Percentiles rank a stretch among this genome's conserved stretches.
These are phyloP conservation scores for Cylloceria caligata DNA, from an alignment of 2,888 invertebrate genomes.

Conservation along the genomic window DNA sequence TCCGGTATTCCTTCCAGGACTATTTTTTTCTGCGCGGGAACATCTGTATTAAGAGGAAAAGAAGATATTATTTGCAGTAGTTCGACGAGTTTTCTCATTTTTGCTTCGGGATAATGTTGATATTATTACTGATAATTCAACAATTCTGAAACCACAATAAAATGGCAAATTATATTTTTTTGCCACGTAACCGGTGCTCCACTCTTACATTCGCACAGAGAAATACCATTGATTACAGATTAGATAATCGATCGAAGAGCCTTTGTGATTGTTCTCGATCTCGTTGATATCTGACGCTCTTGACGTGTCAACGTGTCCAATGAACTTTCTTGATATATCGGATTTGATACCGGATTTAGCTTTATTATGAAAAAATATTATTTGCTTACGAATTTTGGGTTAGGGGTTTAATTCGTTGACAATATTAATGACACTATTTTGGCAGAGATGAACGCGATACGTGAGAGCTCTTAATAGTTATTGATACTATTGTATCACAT, in stretches of 20 bases:
- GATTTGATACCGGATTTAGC: not conserved
- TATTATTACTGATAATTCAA: slow-evolving; percentile 14
- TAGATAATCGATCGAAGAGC: slow-evolving; percentile 1
- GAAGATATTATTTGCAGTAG: not conserved
- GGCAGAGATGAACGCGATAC: too few relatives aligned
- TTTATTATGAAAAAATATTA: slow-evolving; percentile 1
- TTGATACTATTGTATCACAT: too few relatives aligned
- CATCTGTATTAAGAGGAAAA: slow-evolving; percentile 12
- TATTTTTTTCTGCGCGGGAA: too few relatives aligned
- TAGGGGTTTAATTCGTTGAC: not conserved
- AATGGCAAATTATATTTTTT: not conserved
- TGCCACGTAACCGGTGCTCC: not conserved
- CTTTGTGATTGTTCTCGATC: slow-evolving; percentile 3
- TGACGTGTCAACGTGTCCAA: not conserved
- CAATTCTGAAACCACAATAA: not conserved
- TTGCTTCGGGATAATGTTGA: not conserved
- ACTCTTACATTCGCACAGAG: not conserved
- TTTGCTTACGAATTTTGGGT: not conserved
- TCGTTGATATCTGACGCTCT: not conserved
- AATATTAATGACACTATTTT: not conserved
- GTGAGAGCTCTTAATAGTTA: too few relatives aligned
- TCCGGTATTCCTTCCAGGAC: too few relatives aligned
- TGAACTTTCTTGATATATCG: not conserved
- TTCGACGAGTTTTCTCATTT: not conserved
- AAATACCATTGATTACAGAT: slow-evolving; percentile 9